Conservation (phyloP, 2,113 vertebrate species). For the Rutilus rutilus region DNA sequence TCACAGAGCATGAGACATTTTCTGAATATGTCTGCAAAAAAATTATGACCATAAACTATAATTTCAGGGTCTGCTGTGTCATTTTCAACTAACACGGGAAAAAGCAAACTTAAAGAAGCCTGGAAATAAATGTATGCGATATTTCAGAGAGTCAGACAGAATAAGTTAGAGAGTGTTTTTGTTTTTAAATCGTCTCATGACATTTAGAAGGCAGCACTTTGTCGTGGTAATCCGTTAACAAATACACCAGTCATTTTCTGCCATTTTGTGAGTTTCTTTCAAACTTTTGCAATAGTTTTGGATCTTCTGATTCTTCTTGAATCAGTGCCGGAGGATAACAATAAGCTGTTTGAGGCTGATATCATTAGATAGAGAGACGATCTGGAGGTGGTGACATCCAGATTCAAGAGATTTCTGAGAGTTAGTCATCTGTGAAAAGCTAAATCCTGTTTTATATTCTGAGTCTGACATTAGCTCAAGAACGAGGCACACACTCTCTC, state of each 20-base stretch:
- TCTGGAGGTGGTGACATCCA: conserved; percentile 10
- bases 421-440: conserved; percentile 9
- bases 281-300: not conserved
- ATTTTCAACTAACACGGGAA: not conserved
- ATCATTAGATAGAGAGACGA: not conserved
- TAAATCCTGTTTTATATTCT: conserved; percentile 32
- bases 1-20: conserved; percentile 45
- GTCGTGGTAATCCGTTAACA: not conserved
- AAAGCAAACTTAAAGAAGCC: not conserved
- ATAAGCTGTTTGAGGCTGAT: not conserved
- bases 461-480: conserved; percentile 19
- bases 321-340: not conserved
- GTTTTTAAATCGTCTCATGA: not conserved
- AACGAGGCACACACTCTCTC: conserved; percentile 20
- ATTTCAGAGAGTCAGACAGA: not conserved
- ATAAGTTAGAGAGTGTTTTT: not conserved
- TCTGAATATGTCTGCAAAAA: conserved; percentile 23
- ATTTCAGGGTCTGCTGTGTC: not conserved
- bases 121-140: not conserved
- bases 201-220: not conserved
- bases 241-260: not conserved
- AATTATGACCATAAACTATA: conserved; percentile 20
- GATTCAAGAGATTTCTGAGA: not conserved
- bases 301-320: not conserved
- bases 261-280: not conserved